Evolutionary conservation across 2,888 invertebrate genomes (phyloP).

Genomic region (Tuberolachnus salignus): DNA sequence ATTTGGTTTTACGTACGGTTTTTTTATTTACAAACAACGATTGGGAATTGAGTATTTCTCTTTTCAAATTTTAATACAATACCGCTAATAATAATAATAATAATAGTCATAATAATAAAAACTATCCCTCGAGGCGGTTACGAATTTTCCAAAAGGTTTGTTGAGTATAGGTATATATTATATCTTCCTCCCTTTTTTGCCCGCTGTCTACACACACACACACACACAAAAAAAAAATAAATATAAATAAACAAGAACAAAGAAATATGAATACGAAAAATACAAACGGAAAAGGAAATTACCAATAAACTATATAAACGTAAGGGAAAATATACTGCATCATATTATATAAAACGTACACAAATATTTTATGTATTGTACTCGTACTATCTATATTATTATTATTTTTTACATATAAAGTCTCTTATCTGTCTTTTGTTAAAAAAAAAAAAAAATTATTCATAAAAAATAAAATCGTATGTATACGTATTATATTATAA

Average conservation of each 20-base stretch:
- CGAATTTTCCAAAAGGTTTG: conserved; percentile 21
- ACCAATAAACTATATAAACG: conserved; percentile 11
- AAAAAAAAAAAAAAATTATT: conserved; percentile 1
- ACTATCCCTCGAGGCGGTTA: neutral
- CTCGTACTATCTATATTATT: neutral
- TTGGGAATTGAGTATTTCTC: neutral
- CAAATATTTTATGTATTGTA: neutral
- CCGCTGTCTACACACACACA: no score
- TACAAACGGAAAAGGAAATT: conserved; percentile 22
- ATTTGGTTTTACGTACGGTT: no score
- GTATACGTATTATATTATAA: no score
- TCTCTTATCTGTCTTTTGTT: conserved; percentile 5
- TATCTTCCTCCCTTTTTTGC: neutral
- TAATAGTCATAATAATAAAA: no score
- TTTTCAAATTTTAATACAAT: neutral
- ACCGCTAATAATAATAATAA: neutral
- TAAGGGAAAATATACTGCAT: neutral
- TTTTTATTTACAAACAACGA: no score
- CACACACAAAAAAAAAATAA: no score
- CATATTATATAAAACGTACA: neutral
- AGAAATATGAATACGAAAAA: conserved; percentile 5
- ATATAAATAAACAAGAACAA: neutral
- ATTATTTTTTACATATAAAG: conserved; percentile 32
- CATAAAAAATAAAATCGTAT: neutral
- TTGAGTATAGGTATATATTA: no score